phyloP scores from a whole-genome alignment of 2,888 invertebrate species.

The Lomographa bimaculata region DNA sequence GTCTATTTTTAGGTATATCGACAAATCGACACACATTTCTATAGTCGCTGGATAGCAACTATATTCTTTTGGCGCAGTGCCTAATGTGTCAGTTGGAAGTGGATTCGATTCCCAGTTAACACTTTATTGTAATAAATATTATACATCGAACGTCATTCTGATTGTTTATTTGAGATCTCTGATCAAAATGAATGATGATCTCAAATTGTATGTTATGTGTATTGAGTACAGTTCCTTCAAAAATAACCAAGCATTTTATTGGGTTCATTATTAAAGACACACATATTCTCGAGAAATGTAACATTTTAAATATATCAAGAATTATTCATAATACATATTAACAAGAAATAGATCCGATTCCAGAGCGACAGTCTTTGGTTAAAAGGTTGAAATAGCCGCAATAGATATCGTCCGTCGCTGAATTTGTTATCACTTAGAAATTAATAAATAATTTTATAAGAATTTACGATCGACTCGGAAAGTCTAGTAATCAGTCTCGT shows the following conservation, averaged over 20 bases:
- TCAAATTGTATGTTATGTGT: too few species aligned
- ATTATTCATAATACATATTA: too few species aligned
- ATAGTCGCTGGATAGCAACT: slow-evolving; percentile 23
- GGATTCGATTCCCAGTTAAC: slow-evolving; percentile 2
- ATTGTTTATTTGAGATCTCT: too few species aligned
- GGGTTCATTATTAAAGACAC: too few species aligned
- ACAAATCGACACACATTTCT: slow-evolving; percentile 25
- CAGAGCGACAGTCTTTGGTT: slow-evolving; percentile 55
- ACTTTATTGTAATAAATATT: neutral
- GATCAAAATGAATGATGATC: too few species aligned
- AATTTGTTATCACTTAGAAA: slow-evolving; percentile 32
- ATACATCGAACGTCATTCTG: too few species aligned
- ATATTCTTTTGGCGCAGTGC: slow-evolving; percentile 16
- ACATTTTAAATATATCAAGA: too few species aligned
- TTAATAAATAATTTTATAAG: slow-evolving; percentile 33
- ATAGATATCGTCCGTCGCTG: slow-evolving; percentile 20
- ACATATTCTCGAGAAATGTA: too few species aligned
- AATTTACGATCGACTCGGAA: slow-evolving; percentile 43
- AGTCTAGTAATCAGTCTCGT: slow-evolving; percentile 60
- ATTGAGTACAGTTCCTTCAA: too few species aligned
- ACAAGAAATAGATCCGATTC: slow-evolving; percentile 29
- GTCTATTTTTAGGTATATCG: slow-evolving; percentile 10
- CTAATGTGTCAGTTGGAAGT: slow-evolving; percentile 9
- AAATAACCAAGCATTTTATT: too few species aligned
- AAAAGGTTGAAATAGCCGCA: slow-evolving; percentile 39